A percentile compares a stretch with the other conserved stretches of the same genome.
Conservation (phyloP, 2,113 vertebrate genomes). For the Epinephelus cyanopodus region DNA sequence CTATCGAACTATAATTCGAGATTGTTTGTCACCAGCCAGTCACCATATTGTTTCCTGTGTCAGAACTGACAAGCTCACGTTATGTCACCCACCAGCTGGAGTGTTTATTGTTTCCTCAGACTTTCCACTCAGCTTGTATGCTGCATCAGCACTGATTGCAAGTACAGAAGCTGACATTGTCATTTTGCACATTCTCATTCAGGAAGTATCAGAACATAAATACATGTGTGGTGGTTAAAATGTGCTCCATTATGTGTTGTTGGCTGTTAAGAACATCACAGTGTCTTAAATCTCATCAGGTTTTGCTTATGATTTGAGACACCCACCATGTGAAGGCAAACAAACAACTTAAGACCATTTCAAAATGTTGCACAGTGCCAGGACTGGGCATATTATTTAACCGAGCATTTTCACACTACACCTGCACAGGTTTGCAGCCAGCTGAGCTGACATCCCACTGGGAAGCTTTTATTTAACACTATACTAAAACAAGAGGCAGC, state of each 20-base stretch:
- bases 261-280: not conserved
- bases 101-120: not conserved
- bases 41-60: too few species aligned
- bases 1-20: too few species aligned
- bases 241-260: not conserved
- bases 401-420: not conserved
- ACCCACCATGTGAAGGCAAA: constrained; percentile 3
- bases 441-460: not conserved
- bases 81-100: too few species aligned
- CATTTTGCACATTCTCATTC: not conserved
- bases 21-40: too few species aligned
- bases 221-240: not conserved
- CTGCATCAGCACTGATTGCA: not conserved
- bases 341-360: not conserved
- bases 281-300: not conserved
- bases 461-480: not conserved
- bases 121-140: not conserved
- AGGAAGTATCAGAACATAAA: not conserved
- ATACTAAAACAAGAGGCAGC: not conserved
- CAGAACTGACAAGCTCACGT: too few species aligned
- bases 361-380: not conserved
- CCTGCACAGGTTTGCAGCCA: not conserved
- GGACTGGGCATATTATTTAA: not conserved
- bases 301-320: not conserved
- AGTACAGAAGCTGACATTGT: not conserved